A percentile compares a stretch with the other conserved stretches of the same genome.
Evolutionary conservation across 1,140 invertebrate species (phyloP).

Genomic region (Drosophila sucinea): DNA sequence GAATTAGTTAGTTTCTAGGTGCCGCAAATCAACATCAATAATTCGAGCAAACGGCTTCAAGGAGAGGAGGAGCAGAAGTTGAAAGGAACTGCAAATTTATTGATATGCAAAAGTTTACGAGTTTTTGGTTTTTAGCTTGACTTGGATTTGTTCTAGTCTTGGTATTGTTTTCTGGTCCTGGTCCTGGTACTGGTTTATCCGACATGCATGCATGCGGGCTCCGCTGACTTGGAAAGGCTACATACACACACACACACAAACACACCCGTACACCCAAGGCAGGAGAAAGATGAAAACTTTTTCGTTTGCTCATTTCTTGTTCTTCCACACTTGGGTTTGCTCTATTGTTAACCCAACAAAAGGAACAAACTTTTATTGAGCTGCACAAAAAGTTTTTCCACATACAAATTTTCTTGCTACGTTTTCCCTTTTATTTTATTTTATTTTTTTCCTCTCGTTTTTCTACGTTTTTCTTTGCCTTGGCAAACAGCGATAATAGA

Average conservation of each 20-base stretch:
- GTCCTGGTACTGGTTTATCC: conserved; percentile 6
- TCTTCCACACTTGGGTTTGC: conserved; percentile 29
- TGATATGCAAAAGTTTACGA: conserved; percentile 78
- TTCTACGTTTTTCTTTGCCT: conserved; percentile 42
- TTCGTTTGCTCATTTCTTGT: conserved; percentile 53
- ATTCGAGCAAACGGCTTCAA: conserved; percentile 51
- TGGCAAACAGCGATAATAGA: conserved; percentile 67
- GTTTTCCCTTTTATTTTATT: conserved; percentile 26
- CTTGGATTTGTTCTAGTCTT: conserved; percentile 25
- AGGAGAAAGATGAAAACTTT: conserved; percentile 48
- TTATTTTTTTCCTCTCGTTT: neutral
- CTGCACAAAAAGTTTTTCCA: conserved; percentile 66
- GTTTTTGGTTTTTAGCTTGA: conserved; percentile 58
- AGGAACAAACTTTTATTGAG: conserved; percentile 74
- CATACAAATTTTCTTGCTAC: conserved; percentile 76
- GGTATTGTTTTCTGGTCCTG: conserved; percentile 31
- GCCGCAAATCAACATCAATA: conserved; percentile 79
- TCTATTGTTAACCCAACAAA: conserved; percentile 74
- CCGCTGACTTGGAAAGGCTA: conserved; percentile 45
- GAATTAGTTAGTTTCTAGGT: conserved; percentile 37
- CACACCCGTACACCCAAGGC: conserved; percentile 25
- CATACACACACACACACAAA: conserved; percentile 4
- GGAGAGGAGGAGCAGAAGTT: neutral
- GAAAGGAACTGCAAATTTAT: conserved; percentile 54
- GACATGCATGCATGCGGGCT: conserved; percentile 46